Conservation (phyloP, 1,140 invertebrate species). For the Gonatopus flavifemur region DNA sequence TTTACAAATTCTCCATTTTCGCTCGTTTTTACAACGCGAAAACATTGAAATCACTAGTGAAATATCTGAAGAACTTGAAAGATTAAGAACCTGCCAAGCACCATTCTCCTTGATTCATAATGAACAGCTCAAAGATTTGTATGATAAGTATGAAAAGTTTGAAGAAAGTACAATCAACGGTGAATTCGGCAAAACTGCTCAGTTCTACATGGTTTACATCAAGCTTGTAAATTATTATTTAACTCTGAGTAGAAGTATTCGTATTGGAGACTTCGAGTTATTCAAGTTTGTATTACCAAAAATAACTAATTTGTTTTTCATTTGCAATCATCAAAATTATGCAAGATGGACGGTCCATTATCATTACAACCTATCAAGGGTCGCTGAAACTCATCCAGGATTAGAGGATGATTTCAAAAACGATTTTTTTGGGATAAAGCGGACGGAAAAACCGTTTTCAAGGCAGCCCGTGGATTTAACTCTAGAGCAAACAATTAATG, state of each 20-base stretch:
- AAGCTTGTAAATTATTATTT: conserved; percentile 35
- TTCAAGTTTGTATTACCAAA: conserved; percentile 28
- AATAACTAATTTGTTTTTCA: conserved; percentile 43
- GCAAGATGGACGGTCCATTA: conserved; percentile 33
- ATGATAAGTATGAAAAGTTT: conserved; percentile 28
- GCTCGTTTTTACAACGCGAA: not conserved
- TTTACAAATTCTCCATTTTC: conserved; percentile 19
- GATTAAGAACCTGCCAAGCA: not conserved
- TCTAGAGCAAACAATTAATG: conserved; percentile 22
- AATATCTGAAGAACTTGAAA: not conserved
- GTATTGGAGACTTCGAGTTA: conserved; percentile 2
- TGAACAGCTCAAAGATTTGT: conserved; percentile 15
- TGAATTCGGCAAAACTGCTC: conserved; percentile 41
- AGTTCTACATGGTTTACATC: conserved; percentile 36
- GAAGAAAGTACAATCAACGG: too few species aligned
- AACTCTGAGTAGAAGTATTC: conserved; percentile 16
- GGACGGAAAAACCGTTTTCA: conserved; percentile 11
- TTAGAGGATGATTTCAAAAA: conserved; percentile 1
- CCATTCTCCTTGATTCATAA: conserved; percentile 3
- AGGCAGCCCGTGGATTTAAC: conserved; percentile 15
- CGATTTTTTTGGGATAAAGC: conserved; percentile 1
- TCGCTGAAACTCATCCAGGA: conserved; percentile 11
- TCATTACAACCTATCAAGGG: conserved; percentile 29
- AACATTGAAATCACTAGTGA: not conserved
- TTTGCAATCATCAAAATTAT: conserved; percentile 42